Base-by-base conservation (phyloP, 1,140 invertebrate genomes). In the Anastatus disparis region DNA sequence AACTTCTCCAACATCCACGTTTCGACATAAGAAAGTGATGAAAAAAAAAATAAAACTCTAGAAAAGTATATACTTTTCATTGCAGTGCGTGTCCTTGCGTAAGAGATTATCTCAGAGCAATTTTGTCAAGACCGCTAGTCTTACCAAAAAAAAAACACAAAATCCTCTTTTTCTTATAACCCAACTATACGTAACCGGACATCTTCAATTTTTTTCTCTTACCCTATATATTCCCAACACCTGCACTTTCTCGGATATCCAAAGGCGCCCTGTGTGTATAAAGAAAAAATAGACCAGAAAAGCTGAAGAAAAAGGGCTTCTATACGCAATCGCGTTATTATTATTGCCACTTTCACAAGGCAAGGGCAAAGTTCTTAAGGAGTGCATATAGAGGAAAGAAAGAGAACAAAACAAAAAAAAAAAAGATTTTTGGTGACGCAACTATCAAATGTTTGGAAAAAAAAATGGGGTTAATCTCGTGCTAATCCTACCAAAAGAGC, bases 401-500 rank as follows among this genome's bases (percentile, higher is more conserved):
- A n/a, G n/a, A n/a, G n/a, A n/a, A n/a, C n/a, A n/a, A n/a, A n/a
- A n/a, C n/a, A n/a, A n/a, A n/a, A n/a, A n/a, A n/a, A n/a, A n/a
- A n/a, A n/a, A n/a, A n/a, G n/a, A n/a, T n/a, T n/a, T n/a, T n/a
- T 71, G 72, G 66, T 71, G 58, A 64, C 35, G 35, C 66, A 69
- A 69, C 7, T 53, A 44, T 44, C 15, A 17, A 63, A 50, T 20
- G 29, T 15, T 31, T 2, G 27, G 29, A 38, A 29, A 68, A 78
- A 75, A 77, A 78, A 78, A 77, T 72, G 48, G 72, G 72, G 72
- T 78, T 78, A 75, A 78, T 79, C 64, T 72, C n/a, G 27, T 29
- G 52, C 40, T 77, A 68, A 76, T 78, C 72, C 63, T n/a, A n/a
- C n/a, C n/a, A n/a, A n/a, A n/a, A n/a, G n/a, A n/a, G n/a, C n/a